Base-by-base conservation (phyloP, 2,113 vertebrate species). In the Psephotus haematonotus region DNA sequence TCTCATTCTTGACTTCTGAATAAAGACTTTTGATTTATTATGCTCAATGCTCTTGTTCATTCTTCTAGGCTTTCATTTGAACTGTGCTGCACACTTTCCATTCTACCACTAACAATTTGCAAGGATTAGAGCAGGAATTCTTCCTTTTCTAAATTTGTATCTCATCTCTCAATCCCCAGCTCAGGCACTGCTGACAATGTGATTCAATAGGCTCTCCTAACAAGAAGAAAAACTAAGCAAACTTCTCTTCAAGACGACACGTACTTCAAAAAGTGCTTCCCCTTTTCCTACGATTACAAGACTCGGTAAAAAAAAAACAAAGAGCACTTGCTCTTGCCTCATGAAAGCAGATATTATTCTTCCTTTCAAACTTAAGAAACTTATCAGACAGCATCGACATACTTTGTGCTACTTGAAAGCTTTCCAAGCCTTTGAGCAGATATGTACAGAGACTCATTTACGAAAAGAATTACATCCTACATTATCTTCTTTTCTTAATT, bases 371-470 rank as follows among this genome's bases (percentile, higher is more conserved):
- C 87, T 28, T 47, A 60, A 33, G 37, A 31, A 68, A 44, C 12
- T 20, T 13, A 59, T 85, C 41, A 92, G 60, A 39, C 9, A 15
- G 5, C 44, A 55, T 14, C 43, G 22, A 4, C 0, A 0, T 33
- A 17, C 23, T 72, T 79, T 63, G 47, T 55, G 11, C 35, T 62
- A 13, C 24, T 37, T 27, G 28, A 91, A 87, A 85, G 7, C 31
- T 68, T 70, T 62, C 52, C 37, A 44, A n/a, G 29, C 33, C 37
- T 28, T 8, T 7, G 33, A 72, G 59, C 24, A 43, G 33, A 16
- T 35, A 33, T 2, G 6, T 22, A 25, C 43, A 90, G 63, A 78
- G 79, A 60, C 11, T 16, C 7, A 19, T 52, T 60, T 31, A 11
- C 7, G 31, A 67, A 22, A n/a, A 72, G 20, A 55, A 75, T 79